Percentiles rank a stretch among this genome's conserved stretches.
Evolutionary conservation across 2,113 vertebrate species (phyloP).

Genomic region (Recurvirostra avosetta): DNA sequence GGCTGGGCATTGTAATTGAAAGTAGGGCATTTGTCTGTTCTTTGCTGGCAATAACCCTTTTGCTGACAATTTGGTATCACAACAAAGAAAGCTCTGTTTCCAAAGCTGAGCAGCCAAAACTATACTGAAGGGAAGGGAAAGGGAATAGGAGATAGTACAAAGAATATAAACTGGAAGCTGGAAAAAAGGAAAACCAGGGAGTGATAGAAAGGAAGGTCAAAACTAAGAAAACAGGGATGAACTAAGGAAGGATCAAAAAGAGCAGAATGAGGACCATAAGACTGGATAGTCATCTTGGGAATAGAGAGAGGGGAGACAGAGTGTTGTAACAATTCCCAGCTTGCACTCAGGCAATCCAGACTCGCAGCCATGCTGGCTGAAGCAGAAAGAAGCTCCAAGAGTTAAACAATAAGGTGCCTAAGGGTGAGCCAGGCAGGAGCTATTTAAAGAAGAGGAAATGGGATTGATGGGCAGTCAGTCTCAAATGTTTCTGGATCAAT

Average conservation of each 20-base stretch:
- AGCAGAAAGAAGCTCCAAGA: neutral
- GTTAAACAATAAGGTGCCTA: neutral
- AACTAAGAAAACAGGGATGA: neutral
- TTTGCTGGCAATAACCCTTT: neutral
- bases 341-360: neutral
- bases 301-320: neutral
- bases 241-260: neutral
- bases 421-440: too few relatives aligned
- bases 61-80: neutral
- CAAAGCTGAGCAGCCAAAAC: neutral
- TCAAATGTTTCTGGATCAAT: neutral
- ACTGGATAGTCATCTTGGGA: neutral
- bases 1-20: neutral
- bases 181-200: neutral
- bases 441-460: neutral
- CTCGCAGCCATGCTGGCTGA: neutral
- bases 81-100: neutral
- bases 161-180: neutral
- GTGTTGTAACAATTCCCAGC: neutral
- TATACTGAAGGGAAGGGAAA: neutral
- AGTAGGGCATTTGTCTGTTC: neutral
- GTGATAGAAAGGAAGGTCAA: neutral
- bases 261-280: neutral
- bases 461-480: neutral
- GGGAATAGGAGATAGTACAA: neutral